A percentile compares a stretch with the other conserved stretches of the same genome.
Conservation (phyloP, 2,888 invertebrate species). For the Odontocolon sp. region DNA sequence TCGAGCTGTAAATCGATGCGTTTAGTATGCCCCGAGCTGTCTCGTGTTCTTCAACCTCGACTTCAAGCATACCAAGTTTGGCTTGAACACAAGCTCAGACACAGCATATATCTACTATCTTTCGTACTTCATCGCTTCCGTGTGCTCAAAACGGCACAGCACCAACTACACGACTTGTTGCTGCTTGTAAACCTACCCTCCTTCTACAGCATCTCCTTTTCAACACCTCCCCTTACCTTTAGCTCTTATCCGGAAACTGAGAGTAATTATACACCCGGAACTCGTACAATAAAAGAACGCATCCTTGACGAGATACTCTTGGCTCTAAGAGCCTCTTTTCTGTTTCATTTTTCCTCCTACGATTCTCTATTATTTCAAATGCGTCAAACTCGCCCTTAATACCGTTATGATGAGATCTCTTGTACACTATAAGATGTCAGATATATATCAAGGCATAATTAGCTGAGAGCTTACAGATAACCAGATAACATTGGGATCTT, state of each 20-base stretch:
- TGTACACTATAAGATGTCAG: too few relatives aligned
- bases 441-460: too few relatives aligned
- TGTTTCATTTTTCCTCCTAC: too few relatives aligned
- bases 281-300: conserved; percentile 22
- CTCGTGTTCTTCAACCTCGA: conserved; percentile 51
- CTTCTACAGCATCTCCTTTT: neutral
- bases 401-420: too few relatives aligned
- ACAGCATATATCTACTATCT: conserved; percentile 5
- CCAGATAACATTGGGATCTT: too few relatives aligned
- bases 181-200: conserved; percentile 25
- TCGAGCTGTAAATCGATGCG: conserved; percentile 55
- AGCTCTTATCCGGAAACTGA: conserved; percentile 11
- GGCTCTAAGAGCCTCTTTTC: conserved; percentile 16
- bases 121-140: conserved; percentile 6
- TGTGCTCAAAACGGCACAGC: neutral
- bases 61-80: conserved; percentile 23
- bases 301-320: conserved; percentile 19
- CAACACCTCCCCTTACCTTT: neutral
- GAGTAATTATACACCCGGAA: conserved; percentile 35
- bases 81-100: neutral
- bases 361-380: too few relatives aligned
- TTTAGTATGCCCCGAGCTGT: conserved; percentile 44
- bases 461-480: too few relatives aligned
- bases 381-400: too few relatives aligned
- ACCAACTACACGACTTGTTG: conserved; percentile 25